phyloP scores from a whole-genome alignment of 1,140 invertebrate genomes.

The Trichogramma pretiosum region DNA sequence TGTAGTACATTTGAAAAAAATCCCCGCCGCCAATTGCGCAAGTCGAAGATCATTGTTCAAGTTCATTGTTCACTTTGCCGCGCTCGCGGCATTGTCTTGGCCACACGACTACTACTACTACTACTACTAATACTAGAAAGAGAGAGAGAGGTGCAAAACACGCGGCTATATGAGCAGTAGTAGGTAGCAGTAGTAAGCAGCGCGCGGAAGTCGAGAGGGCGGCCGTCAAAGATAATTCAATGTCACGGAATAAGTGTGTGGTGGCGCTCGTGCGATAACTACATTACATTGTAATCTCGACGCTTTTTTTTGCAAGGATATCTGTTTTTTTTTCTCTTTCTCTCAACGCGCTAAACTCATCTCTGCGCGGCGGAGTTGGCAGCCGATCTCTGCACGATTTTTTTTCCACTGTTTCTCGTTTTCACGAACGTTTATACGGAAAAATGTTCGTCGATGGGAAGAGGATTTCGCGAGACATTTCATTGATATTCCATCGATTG shows the following conservation, averaged over 20 bases:
- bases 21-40: slow-evolving; percentile 11
- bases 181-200: too few relatives aligned
- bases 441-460: too few relatives aligned
- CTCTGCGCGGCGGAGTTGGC: too few relatives aligned
- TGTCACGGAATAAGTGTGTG: slow-evolving; percentile 21
- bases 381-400: too few relatives aligned
- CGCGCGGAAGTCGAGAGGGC: slow-evolving; percentile 8
- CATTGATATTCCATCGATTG: too few relatives aligned
- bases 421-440: too few relatives aligned
- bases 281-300: slow-evolving; percentile 13
- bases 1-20: too few relatives aligned
- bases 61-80: slow-evolving; percentile 34
- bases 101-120: too few relatives aligned
- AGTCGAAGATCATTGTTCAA: slow-evolving; percentile 34
- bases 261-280: slow-evolving; percentile 5
- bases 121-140: not conserved
- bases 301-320: slow-evolving; percentile 9
- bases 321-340: slow-evolving; percentile 1
- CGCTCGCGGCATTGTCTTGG: slow-evolving; percentile 21
- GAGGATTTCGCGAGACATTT: too few relatives aligned
- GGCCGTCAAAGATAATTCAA: slow-evolving; percentile 20
- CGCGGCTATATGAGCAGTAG: too few relatives aligned
- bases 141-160: not conserved
- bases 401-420: not conserved
- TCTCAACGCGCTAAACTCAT: slow-evolving; percentile 1